Percentiles rank a stretch among this genome's conserved stretches.
phyloP scores from a whole-genome alignment of 2,888 invertebrate species.

The Antheraea yamamai region DNA sequence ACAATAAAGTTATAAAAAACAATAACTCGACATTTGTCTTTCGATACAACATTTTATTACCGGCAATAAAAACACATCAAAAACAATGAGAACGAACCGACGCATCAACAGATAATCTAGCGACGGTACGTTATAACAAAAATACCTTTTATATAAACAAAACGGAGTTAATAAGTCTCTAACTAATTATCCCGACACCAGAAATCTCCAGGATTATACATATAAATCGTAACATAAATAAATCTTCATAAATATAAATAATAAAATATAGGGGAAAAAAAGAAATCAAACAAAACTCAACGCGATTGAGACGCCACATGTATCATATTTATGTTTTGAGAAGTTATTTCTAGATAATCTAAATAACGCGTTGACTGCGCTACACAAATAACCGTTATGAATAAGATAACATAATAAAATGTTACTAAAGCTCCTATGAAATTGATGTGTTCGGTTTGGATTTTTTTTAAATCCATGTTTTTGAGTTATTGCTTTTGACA shows the following conservation, averaged over 20 bases:
- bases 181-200: conserved; percentile 52
- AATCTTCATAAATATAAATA: conserved; percentile 49
- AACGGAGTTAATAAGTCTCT: conserved; percentile 23
- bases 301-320: conserved; percentile 71
- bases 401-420: conserved; percentile 71
- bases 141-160: conserved; percentile 47
- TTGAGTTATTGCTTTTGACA: not conserved
- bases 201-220: conserved; percentile 45
- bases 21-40: conserved; percentile 19
- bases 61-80: conserved; percentile 29
- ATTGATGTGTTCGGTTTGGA: conserved; percentile 37
- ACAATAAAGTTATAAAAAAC: conserved; percentile 10
- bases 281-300: conserved; percentile 24
- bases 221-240: conserved; percentile 54
- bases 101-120: conserved; percentile 26
- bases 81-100: conserved; percentile 27
- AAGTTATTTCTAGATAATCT: conserved; percentile 71
- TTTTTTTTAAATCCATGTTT: conserved; percentile 17
- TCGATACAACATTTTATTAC: conserved; percentile 28
- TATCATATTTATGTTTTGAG: conserved; percentile 73
- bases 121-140: conserved; percentile 21
- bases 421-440: conserved; percentile 42
- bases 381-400: conserved; percentile 65
- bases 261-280: not conserved
- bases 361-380: conserved; percentile 58